phyloP scores from a whole-genome alignment of 2,797 vertebrate species.

The Hirundo rustica region DNA sequence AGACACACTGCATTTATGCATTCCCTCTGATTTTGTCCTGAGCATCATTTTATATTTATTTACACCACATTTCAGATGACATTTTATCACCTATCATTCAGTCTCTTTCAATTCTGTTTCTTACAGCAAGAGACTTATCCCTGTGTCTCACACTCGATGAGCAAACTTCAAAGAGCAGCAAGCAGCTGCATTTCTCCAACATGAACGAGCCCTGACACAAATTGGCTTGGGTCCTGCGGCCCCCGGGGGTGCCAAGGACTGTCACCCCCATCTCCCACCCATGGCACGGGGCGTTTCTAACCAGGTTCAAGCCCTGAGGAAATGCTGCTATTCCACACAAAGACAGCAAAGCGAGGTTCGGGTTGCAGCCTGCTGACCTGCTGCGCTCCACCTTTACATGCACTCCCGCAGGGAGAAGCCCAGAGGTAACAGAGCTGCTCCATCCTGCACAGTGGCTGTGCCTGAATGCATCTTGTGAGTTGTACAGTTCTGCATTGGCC shows the following conservation, averaged over 20 bases:
- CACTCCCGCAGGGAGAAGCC: background rate
- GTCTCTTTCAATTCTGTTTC: background rate
- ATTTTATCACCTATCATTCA: background rate
- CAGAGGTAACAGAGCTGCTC: background rate
- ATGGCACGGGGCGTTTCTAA: fast-evolving
- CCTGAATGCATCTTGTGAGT: fast-evolving
- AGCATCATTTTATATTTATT: background rate
- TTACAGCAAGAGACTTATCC: background rate
- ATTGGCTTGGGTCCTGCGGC: background rate
- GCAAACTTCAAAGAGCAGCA: background rate
- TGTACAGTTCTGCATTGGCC: fast-evolving
- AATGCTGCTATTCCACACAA: background rate
- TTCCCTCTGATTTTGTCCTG: background rate
- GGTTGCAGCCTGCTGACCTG: background rate
- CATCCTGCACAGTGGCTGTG: background rate
- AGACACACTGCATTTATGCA: background rate
- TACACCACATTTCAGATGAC: background rate
- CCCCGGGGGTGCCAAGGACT: background rate
- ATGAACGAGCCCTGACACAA: background rate
- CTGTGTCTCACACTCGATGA: fast-evolving
- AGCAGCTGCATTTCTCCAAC: background rate
- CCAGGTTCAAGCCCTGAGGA: background rate
- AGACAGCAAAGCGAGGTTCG: background rate
- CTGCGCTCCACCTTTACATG: no score
- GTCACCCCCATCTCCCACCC: fast-evolving